Base-by-base conservation (phyloP, 2,888 invertebrate species). In the Hydraecia micacea region DNA sequence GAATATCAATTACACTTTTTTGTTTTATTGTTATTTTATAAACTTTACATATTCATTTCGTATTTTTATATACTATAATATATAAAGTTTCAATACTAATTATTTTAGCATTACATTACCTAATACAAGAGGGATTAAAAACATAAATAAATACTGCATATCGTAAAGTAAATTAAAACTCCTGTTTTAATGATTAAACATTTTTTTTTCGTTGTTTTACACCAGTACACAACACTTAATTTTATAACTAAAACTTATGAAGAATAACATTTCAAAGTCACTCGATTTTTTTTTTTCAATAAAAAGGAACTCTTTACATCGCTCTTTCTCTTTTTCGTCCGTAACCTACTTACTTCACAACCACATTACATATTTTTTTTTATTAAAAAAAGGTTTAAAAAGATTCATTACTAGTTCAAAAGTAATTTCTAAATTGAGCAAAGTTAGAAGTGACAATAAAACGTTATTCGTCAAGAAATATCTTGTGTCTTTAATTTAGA, bases 1-100 rank as follows among this genome's bases (percentile, higher is more conserved):
- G 93, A 95, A 95, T 95, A 95, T 94, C 95, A 95, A 95, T 95
- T 95, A 95, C 95, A 95, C 92, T 93, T 93, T 92, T 91, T 92
- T 91, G 88, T 89, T 93, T 94, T 94, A 92, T 93, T 93, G 91
- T 94, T 93, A 93, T 92, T 93, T 94, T 95, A 95, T 94, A 95
- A 95, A 95, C 91, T 93, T 94, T 94, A 95, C 93, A 93, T 92
- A 90, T 85, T 87, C 89, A 88, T 86, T 90, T 92, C 91, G 91
- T 93, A 92, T 81, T 90, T 32, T 91, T 91, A 91, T 91, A 89
- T 92, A 88, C 86, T 91, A 89, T 88, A 90, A 91, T 92, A 93
- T 91, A 93, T 92, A 93, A 91, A 92, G 87, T 92, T 93, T 91
- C 91, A 89, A 89, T 83, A 80, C 89, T 87, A 89, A 84, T 91